Percentiles rank a stretch among this genome's conserved stretches.
Evolutionary conservation across 92 coral and sea anemone species (phyloP).

Genomic region (Montipora capitata): DNA sequence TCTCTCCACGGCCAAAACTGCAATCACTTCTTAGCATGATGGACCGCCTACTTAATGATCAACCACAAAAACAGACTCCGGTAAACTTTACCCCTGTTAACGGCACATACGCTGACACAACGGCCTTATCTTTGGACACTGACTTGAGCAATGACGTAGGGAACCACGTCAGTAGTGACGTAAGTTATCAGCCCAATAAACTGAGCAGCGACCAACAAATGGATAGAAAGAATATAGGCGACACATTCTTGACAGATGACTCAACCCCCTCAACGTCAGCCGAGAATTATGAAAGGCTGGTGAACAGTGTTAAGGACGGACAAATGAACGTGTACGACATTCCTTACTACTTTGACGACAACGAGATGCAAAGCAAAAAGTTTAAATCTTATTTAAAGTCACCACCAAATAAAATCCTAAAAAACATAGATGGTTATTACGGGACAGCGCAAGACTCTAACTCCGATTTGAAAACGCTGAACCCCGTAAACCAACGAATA

Average conservation of each 20-base stretch:
- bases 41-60: conserved; percentile 19
- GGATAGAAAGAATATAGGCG: conserved; percentile 20
- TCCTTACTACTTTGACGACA: conserved; percentile 11
- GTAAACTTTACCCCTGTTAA: neutral
- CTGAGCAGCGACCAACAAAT: conserved; percentile 1
- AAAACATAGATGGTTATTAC: neutral
- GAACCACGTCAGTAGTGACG: conserved; percentile 9
- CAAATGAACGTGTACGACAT: conserved; percentile 41
- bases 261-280: conserved; percentile 30
- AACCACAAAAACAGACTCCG: conserved; percentile 25
- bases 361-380: neutral
- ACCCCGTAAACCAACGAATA: neutral
- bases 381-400: neutral
- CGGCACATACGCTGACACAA: conserved; percentile 6
- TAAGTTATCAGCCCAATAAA: neutral
- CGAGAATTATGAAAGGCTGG: conserved; percentile 14
- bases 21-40: conserved; percentile 31
- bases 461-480: neutral
- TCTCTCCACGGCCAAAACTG: conserved; percentile 22
- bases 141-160: conserved; percentile 12
- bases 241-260: conserved; percentile 4
- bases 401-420: neutral
- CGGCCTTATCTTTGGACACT: conserved; percentile 20
- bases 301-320: conserved; percentile 2
- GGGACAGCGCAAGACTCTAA: neutral